phyloP scores from a whole-genome alignment of 2,797 vertebrate genomes.

The Lateolabrax maculatus region DNA sequence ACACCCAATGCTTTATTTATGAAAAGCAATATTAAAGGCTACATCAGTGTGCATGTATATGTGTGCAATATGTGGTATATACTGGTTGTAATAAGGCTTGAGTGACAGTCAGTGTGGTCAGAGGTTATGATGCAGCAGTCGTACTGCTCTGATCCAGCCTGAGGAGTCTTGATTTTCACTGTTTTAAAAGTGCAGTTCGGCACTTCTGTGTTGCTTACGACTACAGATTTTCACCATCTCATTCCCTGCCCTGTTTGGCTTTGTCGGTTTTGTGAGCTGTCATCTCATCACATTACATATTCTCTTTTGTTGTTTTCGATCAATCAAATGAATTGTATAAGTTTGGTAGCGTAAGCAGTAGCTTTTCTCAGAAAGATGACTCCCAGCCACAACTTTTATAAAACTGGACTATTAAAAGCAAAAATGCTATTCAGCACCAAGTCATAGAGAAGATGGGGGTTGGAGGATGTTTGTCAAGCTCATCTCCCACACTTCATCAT shows the following conservation, averaged over 20 bases:
- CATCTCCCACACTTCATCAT: constrained; percentile 39
- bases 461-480: constrained; percentile 13
- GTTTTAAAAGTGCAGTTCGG: constrained; percentile 73
- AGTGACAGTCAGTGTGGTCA: constrained; percentile 48
- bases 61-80: constrained; percentile 24
- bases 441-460: neutral
- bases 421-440: constrained; percentile 32
- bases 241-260: constrained; percentile 56
- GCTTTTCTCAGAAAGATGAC: neutral
- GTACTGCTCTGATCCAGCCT: constrained; percentile 32
- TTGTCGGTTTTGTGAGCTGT: constrained; percentile 52
- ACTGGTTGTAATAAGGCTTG: constrained; percentile 31
- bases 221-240: constrained; percentile 62
- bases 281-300: constrained; percentile 68
- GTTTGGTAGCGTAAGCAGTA: neutral
- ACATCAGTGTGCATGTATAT: constrained; percentile 33
- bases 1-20: constrained; percentile 15
- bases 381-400: neutral
- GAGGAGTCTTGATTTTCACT: constrained; percentile 57
- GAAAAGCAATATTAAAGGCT: constrained; percentile 53
- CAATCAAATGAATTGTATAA: constrained; percentile 46
- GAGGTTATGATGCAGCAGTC: constrained; percentile 47
- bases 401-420: constrained; percentile 9
- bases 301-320: constrained; percentile 58
- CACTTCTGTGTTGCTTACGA: constrained; percentile 73